Percentiles rank a stretch among this genome's conserved stretches.
Conservation (phyloP, 2,888 invertebrate genomes). For the Trypoxylon attenuatum region DNA sequence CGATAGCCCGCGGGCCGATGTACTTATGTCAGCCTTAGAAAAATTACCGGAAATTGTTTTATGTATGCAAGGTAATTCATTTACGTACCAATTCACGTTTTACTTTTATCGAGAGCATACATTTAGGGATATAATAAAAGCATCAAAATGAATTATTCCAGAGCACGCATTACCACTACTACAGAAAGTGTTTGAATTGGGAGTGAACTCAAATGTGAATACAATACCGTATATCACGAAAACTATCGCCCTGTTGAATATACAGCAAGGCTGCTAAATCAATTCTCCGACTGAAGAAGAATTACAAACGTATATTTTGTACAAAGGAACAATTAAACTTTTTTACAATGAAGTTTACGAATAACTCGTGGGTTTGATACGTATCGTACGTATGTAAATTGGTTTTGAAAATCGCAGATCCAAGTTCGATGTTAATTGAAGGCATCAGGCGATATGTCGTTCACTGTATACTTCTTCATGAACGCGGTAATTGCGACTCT, state of each 20-base stretch:
- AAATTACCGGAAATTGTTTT: slow-evolving; percentile 88
- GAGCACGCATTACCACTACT: slow-evolving; percentile 89
- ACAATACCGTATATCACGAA: slow-evolving; percentile 86
- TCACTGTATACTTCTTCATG: slow-evolving; percentile 65
- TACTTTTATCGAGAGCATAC: not conserved
- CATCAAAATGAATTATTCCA: slow-evolving; percentile 56
- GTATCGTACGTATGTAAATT: not conserved
- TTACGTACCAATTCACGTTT: not conserved
- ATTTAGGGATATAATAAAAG: not conserved
- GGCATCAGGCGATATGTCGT: slow-evolving; percentile 67
- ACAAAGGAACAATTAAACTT: slow-evolving; percentile 36
- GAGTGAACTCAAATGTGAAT: slow-evolving; percentile 86
- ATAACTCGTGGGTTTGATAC: too few species aligned
- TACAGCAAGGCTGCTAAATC: slow-evolving; percentile 86
- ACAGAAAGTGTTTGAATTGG: slow-evolving; percentile 87
- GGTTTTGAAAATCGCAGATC: not conserved
- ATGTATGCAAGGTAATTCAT: slow-evolving; percentile 81
- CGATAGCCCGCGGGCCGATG: slow-evolving; percentile 85
- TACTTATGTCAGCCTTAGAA: slow-evolving; percentile 86
- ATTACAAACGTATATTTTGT: slow-evolving; percentile 47
- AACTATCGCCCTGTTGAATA: slow-evolving; percentile 86
- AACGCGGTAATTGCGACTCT: slow-evolving; percentile 66
- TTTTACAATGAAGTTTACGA: slow-evolving; percentile 24
- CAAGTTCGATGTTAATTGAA: slow-evolving; percentile 42
- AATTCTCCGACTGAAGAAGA: too few species aligned